Conservation (phyloP, 2,888 invertebrate genomes). For the Clitarchus hookeri region DNA sequence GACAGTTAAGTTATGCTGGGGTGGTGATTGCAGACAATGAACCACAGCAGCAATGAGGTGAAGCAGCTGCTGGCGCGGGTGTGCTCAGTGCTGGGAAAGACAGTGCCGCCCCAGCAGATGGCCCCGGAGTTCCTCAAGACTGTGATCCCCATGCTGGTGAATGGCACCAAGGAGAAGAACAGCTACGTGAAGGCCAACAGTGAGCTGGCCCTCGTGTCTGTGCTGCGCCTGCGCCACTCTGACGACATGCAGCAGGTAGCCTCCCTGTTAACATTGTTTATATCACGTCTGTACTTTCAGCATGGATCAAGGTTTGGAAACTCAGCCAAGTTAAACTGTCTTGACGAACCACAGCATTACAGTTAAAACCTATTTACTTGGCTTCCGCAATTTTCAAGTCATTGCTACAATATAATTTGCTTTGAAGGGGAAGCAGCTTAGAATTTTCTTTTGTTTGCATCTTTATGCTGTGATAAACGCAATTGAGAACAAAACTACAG, state of each 20-base stretch:
- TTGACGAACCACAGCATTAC: no score
- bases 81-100: constrained; percentile 73
- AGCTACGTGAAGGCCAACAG: constrained; percentile 92
- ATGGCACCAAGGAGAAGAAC: constrained; percentile 98
- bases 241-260: constrained; percentile 72
- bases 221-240: constrained; percentile 78
- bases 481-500: no score
- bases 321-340: no score
- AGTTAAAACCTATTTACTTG: no score
- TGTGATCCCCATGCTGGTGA: constrained; percentile 89
- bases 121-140: constrained; percentile 73
- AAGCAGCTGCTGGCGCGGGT: constrained; percentile 88
- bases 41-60: constrained; percentile 91
- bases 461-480: no score
- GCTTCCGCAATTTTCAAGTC: no score
- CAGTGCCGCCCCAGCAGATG: constrained; percentile 60
- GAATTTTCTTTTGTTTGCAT: no score
- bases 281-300: no score
- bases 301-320: no score
- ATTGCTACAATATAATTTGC: no score
- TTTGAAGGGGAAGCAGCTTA: no score
- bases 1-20: not conserved
- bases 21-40: constrained; percentile 72
- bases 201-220: constrained; percentile 86
- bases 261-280: constrained; percentile 17